Base-by-base conservation (phyloP, 2,113 vertebrate species). In the Sitta europaea region DNA sequence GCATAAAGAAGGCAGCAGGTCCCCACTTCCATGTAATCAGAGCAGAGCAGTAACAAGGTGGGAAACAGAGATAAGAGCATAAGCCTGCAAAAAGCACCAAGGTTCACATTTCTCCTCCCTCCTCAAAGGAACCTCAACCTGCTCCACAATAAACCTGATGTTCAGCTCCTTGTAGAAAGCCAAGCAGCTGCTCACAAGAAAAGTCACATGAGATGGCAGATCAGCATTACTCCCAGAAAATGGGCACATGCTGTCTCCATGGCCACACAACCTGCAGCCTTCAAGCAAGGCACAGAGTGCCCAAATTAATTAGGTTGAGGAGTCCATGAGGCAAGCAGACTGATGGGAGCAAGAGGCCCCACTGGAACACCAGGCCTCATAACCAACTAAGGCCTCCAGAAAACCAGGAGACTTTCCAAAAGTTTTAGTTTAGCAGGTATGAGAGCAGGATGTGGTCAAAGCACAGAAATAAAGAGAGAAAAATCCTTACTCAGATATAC, bases 1-100 rank as follows among this genome's bases (percentile, higher is more conserved):
- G 54, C 27, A 11, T 10, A 48, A 48, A 0, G 1, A 76, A 66
- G 66, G 54, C 62, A 91, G 54, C 33, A 90, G 81, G 59, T 92
- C 54, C 12, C 28, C 11, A 11, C 3, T 57, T 58, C 55, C 73
- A 68, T 35, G 29, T 92, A 81, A 90, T 91, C 90, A 90, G 78
- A 94, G 62, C 78, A 63, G 0, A 90, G 70, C 86, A 95, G 91
- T 90, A 80, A 66, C 58, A 79, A 83, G 68, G 77, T 86, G 53
- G 68, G 38, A 45, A 78, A 70, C 2, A 11, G 10, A 91, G 76
- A 55, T 91, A 81, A 87, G 13, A 89, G 62, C n/a, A 35, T 2
- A 71, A 84, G 73, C 13, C 81, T 81, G n/a, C 9, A 38, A 80
- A 79, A 79, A 20, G 2, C 4, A 22, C 10, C n/a, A 28, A 35